Conservation (phyloP, 2,797 vertebrate species). For the Onychomys arenicola region DNA sequence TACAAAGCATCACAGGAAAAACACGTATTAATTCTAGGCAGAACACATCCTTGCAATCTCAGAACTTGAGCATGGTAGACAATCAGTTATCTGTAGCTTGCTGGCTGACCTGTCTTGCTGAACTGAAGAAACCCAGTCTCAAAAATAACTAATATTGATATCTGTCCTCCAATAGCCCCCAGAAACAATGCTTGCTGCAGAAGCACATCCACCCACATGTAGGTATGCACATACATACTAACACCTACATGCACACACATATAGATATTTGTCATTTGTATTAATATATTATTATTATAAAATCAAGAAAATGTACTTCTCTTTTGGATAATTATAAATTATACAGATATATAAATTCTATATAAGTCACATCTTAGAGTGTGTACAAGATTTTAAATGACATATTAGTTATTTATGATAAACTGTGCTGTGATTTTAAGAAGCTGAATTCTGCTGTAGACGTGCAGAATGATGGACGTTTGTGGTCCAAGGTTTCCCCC, state of each 20-base stretch:
- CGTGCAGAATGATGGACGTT: background rate
- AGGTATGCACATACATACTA: background rate
- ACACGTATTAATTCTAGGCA: background rate
- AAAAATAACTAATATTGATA: background rate
- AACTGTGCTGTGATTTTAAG: fast-evolving
- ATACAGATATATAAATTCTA: background rate
- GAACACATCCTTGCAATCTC: too few relatives aligned
- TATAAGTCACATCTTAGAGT: background rate
- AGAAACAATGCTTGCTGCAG: background rate
- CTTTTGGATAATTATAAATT: background rate
- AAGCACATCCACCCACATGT: background rate
- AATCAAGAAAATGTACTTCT: constrained; percentile 1
- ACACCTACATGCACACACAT: background rate
- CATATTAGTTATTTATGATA: background rate
- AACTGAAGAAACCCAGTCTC: background rate
- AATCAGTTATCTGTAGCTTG: background rate
- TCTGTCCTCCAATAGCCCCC: too few relatives aligned
- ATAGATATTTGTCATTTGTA: background rate
- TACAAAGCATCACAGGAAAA: background rate
- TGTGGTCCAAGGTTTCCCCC: constrained; percentile 77
- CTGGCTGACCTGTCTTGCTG: too few relatives aligned
- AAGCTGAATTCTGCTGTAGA: background rate
- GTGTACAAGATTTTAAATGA: background rate
- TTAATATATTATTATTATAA: background rate
- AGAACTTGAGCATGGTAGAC: background rate